Base-by-base conservation (phyloP, 2,888 invertebrate species). In the Andricus quercusramuli region DNA sequence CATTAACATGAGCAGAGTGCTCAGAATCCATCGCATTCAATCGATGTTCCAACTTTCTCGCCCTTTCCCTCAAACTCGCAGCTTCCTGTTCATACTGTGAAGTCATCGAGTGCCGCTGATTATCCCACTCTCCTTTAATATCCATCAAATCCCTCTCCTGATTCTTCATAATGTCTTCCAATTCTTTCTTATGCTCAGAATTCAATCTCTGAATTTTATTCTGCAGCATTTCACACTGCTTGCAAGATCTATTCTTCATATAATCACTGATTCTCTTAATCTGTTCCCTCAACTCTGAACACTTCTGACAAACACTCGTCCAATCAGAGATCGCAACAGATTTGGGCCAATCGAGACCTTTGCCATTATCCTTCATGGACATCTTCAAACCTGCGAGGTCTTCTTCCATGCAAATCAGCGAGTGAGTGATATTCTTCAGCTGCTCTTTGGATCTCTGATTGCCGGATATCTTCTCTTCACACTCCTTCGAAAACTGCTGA, bases 1-100 rank as follows among this genome's bases (percentile, higher is more conserved):
- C 96, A 89, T 97, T 96, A 79, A 97, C 94, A 92, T 97, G 97
- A 87, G 96, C 96, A 79, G 96, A 95, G 92, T 97, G 97, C 93
- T 98, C 98, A 11, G 96, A 95, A 91, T 97, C 97, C 81, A 97
- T 94, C 56, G 96, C 95, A 84, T 95, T 96, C 83, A 97, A 94
- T 32, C 96, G 94, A 56, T 95, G 94, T 91, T 97, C 96, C 86
- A 97, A 93, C 83, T 95, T 95, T 81, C 95, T 94, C 80, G 96
- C 95, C 80, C 96, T 95, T 88, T 97, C 96, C 51, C 96, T 92
- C 79, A 95, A 93, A 82, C 87, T 91, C 8, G 92, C 91, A 11
- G 92, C 92, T 83, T 93, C 93, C 9, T 90, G 90, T 77, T 93
- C 93, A 80, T 93, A 93, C 80, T 92, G 92, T 2, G 94, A 94